Conservation (phyloP, 2,797 vertebrate genomes). For the Channallabes apus region DNA sequence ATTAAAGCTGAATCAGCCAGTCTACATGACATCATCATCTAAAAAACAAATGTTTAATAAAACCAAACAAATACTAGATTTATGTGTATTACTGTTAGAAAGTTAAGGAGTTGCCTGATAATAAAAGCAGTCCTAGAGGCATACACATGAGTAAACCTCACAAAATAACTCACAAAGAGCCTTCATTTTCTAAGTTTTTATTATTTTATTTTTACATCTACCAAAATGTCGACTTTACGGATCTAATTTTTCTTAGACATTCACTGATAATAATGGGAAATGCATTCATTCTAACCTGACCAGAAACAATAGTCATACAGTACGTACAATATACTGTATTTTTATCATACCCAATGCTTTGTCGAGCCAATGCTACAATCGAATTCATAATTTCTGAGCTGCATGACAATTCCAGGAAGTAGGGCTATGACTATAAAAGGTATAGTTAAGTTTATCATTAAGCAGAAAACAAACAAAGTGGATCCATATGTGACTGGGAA, state of each 20-base stretch:
- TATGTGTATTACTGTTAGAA: background rate
- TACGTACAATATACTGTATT: background rate
- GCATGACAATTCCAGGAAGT: background rate
- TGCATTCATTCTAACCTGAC: background rate
- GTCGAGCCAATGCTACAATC: background rate
- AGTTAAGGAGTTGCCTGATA: background rate
- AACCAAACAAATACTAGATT: background rate
- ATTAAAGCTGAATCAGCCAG: background rate
- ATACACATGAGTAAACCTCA: background rate
- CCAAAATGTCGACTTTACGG: no score
- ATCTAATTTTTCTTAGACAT: background rate
- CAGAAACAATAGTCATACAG: no score
- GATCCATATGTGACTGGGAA: slow-evolving; percentile 13
- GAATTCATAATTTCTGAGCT: background rate
- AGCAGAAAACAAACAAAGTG: slow-evolving; percentile 25
- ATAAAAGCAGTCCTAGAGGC: background rate
- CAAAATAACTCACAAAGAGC: background rate
- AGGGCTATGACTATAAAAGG: no score
- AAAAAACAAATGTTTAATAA: background rate
- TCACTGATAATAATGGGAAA: background rate
- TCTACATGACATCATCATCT: background rate
- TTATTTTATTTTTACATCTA: background rate
- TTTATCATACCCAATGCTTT: no score
- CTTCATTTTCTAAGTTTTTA: background rate
- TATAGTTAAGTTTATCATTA: background rate